phyloP scores from a whole-genome alignment of 2,797 vertebrate species.

The Carduelis carduelis region DNA sequence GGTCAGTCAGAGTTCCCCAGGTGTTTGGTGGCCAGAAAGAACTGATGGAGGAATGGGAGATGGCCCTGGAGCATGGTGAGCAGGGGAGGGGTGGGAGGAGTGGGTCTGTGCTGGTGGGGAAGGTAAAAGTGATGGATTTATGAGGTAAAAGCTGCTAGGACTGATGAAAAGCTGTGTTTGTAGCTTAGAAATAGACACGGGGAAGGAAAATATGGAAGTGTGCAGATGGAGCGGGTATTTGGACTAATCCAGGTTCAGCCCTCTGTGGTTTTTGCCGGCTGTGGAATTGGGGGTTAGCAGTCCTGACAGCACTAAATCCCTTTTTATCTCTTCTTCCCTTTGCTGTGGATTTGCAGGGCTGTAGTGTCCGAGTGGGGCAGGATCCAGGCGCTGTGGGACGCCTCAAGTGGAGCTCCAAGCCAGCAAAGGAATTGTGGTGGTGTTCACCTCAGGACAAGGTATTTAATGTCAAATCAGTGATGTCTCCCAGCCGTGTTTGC shows the following conservation, averaged over 20 bases:
- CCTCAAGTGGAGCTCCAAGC: neutral
- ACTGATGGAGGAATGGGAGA: neutral
- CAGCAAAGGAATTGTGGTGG: rapidly evolving
- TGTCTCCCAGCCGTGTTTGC: neutral
- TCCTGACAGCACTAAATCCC: neutral
- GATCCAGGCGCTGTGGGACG: rapidly evolving
- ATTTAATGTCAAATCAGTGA: neutral
- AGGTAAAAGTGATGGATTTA: neutral
- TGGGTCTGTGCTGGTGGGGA: neutral
- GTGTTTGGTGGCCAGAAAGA: neutral
- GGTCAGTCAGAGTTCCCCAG: neutral
- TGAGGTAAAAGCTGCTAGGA: neutral
- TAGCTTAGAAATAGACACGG: neutral
- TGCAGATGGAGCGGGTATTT: neutral
- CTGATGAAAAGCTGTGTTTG: neutral
- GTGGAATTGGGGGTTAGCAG: neutral
- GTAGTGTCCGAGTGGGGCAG: rapidly evolving
- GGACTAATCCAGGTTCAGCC: neutral
- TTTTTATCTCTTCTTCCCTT: neutral
- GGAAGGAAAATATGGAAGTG: neutral
- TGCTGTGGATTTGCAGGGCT: neutral
- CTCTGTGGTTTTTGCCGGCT: neutral
- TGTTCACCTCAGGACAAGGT: neutral
- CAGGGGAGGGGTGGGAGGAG: neutral
- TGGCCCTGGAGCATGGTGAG: rapidly evolving